phyloP scores from a whole-genome alignment of 1,140 invertebrate species.

The Drosophila gunungcola region DNA sequence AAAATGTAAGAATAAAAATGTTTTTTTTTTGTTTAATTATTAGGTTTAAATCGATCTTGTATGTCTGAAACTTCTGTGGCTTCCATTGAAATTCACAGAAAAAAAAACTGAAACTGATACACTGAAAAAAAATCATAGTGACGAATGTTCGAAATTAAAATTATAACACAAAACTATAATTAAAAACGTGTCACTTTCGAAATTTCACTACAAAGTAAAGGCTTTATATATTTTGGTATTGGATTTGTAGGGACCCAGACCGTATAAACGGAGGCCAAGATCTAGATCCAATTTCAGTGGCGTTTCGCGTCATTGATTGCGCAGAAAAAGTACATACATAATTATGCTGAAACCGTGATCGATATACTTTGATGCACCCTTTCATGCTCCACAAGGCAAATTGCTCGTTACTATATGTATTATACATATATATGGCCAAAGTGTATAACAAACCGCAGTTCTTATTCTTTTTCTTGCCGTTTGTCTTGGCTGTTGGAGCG shows the following conservation, averaged over 20 bases:
- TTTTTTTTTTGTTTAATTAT: neutral
- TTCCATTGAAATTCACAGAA: conserved; percentile 39
- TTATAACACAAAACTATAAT: too few relatives aligned
- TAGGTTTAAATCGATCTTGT: neutral
- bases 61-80: conserved; percentile 8
- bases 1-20: too few relatives aligned
- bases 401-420: conserved; percentile 19
- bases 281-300: conserved; percentile 26
- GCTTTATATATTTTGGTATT: too few relatives aligned
- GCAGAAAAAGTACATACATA: conserved; percentile 13
- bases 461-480: neutral
- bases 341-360: conserved; percentile 26
- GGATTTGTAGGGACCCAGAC: neutral
- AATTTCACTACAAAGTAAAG: too few relatives aligned
- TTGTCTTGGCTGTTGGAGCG: conserved; percentile 35
- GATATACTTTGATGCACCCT: conserved; percentile 12
- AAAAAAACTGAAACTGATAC: neutral
- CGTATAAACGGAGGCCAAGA: conserved; percentile 35
- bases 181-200: too few relatives aligned
- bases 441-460: neutral
- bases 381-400: conserved; percentile 59
- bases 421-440: neutral
- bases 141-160: too few relatives aligned
- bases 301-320: conserved; percentile 51
- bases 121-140: too few relatives aligned